Conservation (phyloP, 1,140 invertebrate species). For the Zaprionus davidi region DNA sequence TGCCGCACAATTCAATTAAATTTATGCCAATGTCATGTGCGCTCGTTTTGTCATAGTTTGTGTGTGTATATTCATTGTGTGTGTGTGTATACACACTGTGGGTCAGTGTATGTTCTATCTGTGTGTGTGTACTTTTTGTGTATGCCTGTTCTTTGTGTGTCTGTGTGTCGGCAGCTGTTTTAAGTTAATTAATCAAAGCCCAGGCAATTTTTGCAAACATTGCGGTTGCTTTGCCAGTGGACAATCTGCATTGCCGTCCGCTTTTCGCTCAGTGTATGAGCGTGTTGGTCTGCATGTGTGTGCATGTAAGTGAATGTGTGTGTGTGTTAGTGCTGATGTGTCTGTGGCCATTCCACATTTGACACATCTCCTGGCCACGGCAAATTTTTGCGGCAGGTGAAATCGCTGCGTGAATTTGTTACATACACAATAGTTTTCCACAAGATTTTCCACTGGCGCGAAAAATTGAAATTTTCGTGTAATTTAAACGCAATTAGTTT, state of each 20-base stretch:
- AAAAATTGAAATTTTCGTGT: conserved; percentile 51
- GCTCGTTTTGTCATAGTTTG: conserved; percentile 4
- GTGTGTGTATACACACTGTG: conserved; percentile 1
- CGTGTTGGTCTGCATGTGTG: not conserved
- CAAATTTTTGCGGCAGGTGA: conserved; percentile 26
- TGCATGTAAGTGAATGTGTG: not conserved
- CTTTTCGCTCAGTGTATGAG: conserved; percentile 8
- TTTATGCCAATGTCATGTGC: conserved; percentile 69
- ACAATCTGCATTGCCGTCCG: conserved; percentile 21
- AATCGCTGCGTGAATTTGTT: conserved; percentile 9
- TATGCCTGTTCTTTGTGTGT: conserved; percentile 2
- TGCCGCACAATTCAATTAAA: conserved; percentile 67
- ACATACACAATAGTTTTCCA: conserved; percentile 21
- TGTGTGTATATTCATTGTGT: conserved; percentile 7
- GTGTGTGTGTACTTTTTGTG: conserved; percentile 10
- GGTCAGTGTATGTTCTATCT: not conserved
- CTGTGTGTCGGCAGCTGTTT: conserved; percentile 66
- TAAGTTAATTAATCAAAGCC: conserved; percentile 82
- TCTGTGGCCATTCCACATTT: conserved; percentile 1
- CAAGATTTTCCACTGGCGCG: conserved; percentile 20
- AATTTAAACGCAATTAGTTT: conserved; percentile 79
- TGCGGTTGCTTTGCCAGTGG: conserved; percentile 53
- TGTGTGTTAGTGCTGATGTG: not conserved
- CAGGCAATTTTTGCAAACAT: conserved; percentile 66
- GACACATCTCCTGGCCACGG: conserved; percentile 17